Evolutionary conservation across 2,797 vertebrate genomes (phyloP), one percentile per base, ranked within the genome.

Genomic region (Sphenopsis melanotis): DNA sequence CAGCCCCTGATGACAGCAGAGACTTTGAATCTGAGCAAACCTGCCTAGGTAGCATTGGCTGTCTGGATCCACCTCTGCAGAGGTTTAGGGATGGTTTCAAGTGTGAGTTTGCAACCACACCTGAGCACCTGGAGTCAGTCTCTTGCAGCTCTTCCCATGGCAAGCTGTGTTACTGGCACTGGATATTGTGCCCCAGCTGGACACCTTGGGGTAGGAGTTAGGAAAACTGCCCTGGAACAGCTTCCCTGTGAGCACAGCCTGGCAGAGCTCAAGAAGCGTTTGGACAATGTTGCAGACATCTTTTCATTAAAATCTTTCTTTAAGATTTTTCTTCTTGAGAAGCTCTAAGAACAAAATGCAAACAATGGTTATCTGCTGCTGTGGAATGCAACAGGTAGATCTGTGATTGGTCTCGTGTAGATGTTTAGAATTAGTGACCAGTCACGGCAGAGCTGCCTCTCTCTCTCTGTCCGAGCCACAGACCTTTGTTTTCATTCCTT

Each of bases 91-190:
- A 2, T 53, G 47, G 8, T 36, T n/a, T 56, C 50, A 22, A 22
- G n/a, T 21, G 6, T 21, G 61, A 42, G 7, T 15, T 89, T 63
- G n/a, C 64, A 53, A 49, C 52, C 53, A 60, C 50, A 27, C 16
- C 24, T 64, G 23, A 66, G 66, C 47, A 7, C 9, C 50, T 42
- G 2, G 3, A 49, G 50, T 7, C 55, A 49, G 50, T 7, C 55
- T 42, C 20, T 10, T 12, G 8, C n/a, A 47, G 47, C 49, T 52
- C 26, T 41, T 60, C 12, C 39, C 57, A 4, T 10, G 27, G 10
- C 13, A 36, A 29, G 27, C 79, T 70, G 2, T 39, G 39, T 12
- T 50, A 3, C 9, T 1, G 12, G 5, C 2, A 1, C 5, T 61
- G 59, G 13, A 11, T 41, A 0, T 11, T 7, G 24, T 75, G 23